Evolutionary conservation across 2,888 invertebrate genomes (phyloP).

Genomic region (Epinotia ramella): DNA sequence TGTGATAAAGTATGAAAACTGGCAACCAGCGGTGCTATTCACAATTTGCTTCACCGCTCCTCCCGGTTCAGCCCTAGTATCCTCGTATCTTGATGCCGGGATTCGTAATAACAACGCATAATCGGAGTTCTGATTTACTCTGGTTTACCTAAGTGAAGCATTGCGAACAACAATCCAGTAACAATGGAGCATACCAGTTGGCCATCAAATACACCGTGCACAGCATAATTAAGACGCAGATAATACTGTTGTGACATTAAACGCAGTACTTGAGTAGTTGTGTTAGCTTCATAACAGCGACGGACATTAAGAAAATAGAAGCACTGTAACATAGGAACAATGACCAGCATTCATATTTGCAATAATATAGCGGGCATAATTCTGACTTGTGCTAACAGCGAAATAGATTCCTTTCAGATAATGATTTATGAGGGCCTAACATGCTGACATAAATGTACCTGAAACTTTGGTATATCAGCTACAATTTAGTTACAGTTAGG

Average conservation of each 20-base stretch:
- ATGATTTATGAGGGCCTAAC: too few species aligned
- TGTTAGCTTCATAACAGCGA: background rate
- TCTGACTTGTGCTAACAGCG: too few species aligned
- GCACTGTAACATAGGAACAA: too few species aligned
- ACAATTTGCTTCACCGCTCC: background rate
- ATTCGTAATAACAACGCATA: background rate
- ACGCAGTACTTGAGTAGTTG: background rate
- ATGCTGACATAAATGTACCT: too few species aligned
- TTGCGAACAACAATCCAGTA: constrained; percentile 2
- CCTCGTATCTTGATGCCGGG: background rate
- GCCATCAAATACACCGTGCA: constrained; percentile 36
- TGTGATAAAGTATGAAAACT: constrained; percentile 43
- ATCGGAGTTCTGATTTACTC: background rate
- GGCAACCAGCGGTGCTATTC: constrained; percentile 29
- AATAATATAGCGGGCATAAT: too few species aligned
- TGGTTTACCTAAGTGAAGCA: background rate
- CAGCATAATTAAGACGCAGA: background rate
- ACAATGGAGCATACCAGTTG: constrained; percentile 38
- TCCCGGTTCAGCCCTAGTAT: background rate
- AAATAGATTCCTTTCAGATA: too few species aligned
- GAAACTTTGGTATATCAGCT: too few species aligned
- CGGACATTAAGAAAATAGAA: too few species aligned
- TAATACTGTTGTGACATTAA: background rate
- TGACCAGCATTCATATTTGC: too few species aligned
- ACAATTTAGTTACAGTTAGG: too few species aligned